phyloP scores from a whole-genome alignment of 2,888 invertebrate genomes.

The Drosophila paramelanica region DNA sequence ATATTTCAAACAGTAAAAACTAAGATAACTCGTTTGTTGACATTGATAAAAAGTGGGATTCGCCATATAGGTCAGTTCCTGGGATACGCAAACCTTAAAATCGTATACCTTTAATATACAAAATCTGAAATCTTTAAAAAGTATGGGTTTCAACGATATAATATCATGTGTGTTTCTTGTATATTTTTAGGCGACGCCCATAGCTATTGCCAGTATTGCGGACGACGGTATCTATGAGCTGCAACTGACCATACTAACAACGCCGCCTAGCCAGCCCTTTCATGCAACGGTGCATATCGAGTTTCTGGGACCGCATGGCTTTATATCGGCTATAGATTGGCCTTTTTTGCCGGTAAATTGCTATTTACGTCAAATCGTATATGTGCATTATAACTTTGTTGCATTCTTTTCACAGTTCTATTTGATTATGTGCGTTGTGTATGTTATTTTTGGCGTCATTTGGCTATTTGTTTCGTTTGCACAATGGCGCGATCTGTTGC shows the following conservation, averaged over 20 bases:
- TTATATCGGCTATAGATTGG: slow-evolving; percentile 95
- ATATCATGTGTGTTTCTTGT: background rate
- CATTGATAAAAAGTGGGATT: background rate
- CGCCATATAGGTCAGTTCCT: too few relatives aligned
- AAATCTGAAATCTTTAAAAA: too few relatives aligned
- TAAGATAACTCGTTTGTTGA: background rate
- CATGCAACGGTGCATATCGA: slow-evolving; percentile 88
- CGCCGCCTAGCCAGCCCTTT: slow-evolving; percentile 85
- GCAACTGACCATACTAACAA: slow-evolving; percentile 85
- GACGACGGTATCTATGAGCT: slow-evolving; percentile 91
- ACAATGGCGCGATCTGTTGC: slow-evolving; percentile 95
- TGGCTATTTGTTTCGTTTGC: slow-evolving; percentile 94
- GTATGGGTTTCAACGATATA: too few relatives aligned
- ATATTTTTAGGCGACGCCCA: slow-evolving; percentile 78
- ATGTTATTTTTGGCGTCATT: slow-evolving; percentile 91
- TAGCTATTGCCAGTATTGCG: slow-evolving; percentile 87
- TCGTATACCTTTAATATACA: too few relatives aligned
- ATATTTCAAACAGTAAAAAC: too few relatives aligned
- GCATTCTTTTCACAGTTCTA: slow-evolving; percentile 89
- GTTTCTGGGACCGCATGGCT: slow-evolving; percentile 92
- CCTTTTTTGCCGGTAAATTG: slow-evolving; percentile 91
- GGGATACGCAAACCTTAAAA: too few relatives aligned
- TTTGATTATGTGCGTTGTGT: slow-evolving; percentile 94
- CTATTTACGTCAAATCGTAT: background rate
- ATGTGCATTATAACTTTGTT: background rate